Base-by-base conservation (phyloP, 2,797 vertebrate species). In the Petrocephalus schoutedeni region DNA sequence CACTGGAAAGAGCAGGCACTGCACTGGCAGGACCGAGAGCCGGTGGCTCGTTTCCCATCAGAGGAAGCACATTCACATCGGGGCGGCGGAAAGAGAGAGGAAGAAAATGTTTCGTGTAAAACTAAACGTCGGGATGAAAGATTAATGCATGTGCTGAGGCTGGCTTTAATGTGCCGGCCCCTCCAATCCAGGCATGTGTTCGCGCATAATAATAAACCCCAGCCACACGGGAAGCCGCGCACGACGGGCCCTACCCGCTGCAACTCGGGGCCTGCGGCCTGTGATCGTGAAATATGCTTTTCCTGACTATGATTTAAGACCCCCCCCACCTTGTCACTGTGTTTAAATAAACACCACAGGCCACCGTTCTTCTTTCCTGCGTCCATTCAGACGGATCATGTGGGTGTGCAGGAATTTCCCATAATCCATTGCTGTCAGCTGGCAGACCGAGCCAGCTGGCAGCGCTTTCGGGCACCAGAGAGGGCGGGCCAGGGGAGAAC, bases 351-450 rank as follows among this genome's bases (percentile, higher is more conserved):
- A 74, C 67, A 74, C 28, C 32, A 41, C 0, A 19, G 67, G 32
- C 67, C 67, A 7, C 67, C 6, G 12, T 16, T 41, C 67, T n/a
- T 21, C 77, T 82, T 82, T 51, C 19, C 77, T 51, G 77, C 51
- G 41, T 80, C 45, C 36, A 49, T 45, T 51, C 74, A 80, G 71
- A 14, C 16, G 41, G 2, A 77, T 45, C 41, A n/a, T 9, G 21
- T 54, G 45, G 83, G 45, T 54, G 45, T 84, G 80, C 16, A 56
- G 12, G 49, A 23, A 57, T 85, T 58, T 85, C 83, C 83, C 83
- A 57, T 12, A 85, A 85, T 56, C 21, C 83, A 21, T 21, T 85
- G 83, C 83, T 57, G 83, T 58, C 83, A 56, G 21, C 54, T 85
- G 0, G 28, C 4, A 85, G 36, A 9, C 12, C 19, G 14, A 45